These are phyloP conservation scores for Drosophila lutescens DNA, from an alignment of 2,888 invertebrate genomes.

Conservation along the genomic window DNA sequence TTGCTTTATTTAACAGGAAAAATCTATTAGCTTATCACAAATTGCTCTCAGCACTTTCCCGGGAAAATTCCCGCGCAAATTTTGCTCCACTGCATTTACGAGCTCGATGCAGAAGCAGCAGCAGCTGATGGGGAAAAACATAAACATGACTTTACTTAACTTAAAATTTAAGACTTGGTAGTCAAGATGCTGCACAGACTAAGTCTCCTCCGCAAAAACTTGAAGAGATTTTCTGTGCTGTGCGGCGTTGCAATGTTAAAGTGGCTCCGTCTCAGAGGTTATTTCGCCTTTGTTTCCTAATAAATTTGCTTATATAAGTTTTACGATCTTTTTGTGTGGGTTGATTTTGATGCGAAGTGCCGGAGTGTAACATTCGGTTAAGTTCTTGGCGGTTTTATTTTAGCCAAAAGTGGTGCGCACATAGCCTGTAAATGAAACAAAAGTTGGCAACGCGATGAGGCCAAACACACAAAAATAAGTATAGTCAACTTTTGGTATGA, in stretches of 20 bases:
- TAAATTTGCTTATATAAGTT: slow-evolving; percentile 54
- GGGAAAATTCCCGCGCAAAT: slow-evolving; percentile 30
- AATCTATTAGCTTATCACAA: slow-evolving; percentile 44
- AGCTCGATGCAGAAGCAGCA: slow-evolving; percentile 7
- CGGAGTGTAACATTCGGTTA: slow-evolving; percentile 48
- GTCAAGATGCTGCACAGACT: slow-evolving; percentile 10
- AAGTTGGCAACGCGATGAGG: slow-evolving; percentile 54
- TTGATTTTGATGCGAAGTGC: slow-evolving; percentile 43
- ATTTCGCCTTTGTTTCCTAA: slow-evolving; percentile 31
- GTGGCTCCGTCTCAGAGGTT: slow-evolving; percentile 12
- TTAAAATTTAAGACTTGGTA: slow-evolving; percentile 41
- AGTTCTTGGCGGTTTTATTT: slow-evolving; percentile 42
- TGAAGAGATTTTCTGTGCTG: background rate
- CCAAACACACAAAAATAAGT: background rate
- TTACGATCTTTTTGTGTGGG: slow-evolving; percentile 31
- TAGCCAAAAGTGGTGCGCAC: slow-evolving; percentile 62
- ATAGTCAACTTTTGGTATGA: slow-evolving; percentile 56
- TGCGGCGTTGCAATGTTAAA: slow-evolving; percentile 4
- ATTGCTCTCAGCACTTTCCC: slow-evolving; percentile 21
- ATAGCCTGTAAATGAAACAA: slow-evolving; percentile 42
- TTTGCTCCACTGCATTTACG: slow-evolving; percentile 58
- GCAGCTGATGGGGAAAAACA: slow-evolving; percentile 21
- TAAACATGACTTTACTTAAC: slow-evolving; percentile 64
- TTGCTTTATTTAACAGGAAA: slow-evolving; percentile 29
- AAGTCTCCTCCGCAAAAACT: slow-evolving; percentile 13